Conservation (phyloP, 2,113 vertebrate genomes). For the Oreocharis arfaki region DNA sequence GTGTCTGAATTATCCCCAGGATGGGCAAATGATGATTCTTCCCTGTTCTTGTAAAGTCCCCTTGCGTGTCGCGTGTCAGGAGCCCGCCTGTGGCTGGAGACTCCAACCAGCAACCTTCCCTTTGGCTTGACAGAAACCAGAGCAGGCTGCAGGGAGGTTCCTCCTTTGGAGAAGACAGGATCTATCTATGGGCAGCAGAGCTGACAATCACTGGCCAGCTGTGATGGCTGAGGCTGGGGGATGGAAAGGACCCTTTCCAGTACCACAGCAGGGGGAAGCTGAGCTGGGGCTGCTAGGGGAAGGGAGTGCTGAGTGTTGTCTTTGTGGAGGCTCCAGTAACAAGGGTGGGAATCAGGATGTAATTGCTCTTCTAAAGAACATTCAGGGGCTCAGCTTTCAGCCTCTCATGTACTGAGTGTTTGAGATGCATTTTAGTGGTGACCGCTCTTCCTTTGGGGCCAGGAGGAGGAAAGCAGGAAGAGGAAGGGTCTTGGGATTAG, state of each 20-base stretch:
- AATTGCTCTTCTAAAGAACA: neutral
- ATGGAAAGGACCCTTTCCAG: neutral
- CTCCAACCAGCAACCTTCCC: neutral
- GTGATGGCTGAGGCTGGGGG: neutral
- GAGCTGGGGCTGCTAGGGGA: neutral
- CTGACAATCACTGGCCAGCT: neutral
- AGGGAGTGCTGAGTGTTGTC: neutral
- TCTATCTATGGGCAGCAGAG: rapidly evolving
- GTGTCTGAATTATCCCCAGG: neutral
- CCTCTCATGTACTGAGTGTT: rapidly evolving
- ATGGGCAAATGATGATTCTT: neutral
- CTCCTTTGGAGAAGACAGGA: neutral
- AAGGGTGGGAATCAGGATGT: neutral
- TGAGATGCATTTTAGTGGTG: neutral
- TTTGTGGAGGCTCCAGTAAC: neutral
- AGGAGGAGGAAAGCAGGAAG: neutral
- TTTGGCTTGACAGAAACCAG: neutral
- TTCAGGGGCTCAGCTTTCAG: neutral
- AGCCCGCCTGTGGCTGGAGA: neutral
- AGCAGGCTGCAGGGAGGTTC: neutral
- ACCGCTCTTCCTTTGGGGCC: neutral
- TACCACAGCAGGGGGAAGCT: neutral
- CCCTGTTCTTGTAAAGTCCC: neutral
- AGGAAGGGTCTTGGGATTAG: neutral
- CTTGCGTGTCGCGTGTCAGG: neutral